Percentiles rank a stretch among this genome's conserved stretches.
Conservation (phyloP, 2,888 invertebrate species). For the Aphidoletes aphidimyza region DNA sequence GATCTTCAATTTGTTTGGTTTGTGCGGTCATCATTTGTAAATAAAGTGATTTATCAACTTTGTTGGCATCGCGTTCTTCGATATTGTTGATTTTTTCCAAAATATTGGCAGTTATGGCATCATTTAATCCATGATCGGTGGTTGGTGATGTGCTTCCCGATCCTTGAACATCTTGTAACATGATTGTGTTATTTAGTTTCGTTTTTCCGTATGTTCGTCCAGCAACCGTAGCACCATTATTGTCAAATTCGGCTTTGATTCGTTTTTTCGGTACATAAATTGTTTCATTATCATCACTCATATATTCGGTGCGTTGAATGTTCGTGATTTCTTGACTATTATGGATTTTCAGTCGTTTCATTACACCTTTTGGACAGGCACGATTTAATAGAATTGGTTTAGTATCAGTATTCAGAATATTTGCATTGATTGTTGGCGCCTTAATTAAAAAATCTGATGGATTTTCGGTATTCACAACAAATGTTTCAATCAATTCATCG, state of each 20-base stretch:
- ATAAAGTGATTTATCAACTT: conserved; percentile 47
- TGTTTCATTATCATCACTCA: neutral
- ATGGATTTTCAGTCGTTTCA: neutral
- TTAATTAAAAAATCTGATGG: neutral
- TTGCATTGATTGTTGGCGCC: neutral
- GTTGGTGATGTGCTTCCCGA: neutral
- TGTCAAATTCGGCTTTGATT: neutral
- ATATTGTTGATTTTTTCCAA: conserved; percentile 18
- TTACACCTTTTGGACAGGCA: neutral
- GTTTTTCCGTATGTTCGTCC: conserved; percentile 21
- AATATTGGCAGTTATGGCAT: neutral
- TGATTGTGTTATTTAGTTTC: neutral
- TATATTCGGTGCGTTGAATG: neutral
- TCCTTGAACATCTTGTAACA: neutral
- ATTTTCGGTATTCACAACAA: neutral
- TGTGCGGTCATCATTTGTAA: conserved; percentile 53
- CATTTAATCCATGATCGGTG: neutral
- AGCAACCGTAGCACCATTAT: neutral
- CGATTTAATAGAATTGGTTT: conserved; percentile 44
- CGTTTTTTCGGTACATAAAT: neutral
- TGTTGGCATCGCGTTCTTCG: conserved; percentile 24
- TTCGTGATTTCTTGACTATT: neutral
- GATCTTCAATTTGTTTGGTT: conserved; percentile 52
- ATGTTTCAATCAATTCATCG: neutral
- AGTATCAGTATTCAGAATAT: neutral